A percentile compares a stretch with the other conserved stretches of the same genome.
Conservation (phyloP, 2,797 vertebrate genomes). For the Thripadectes ignobilis region DNA sequence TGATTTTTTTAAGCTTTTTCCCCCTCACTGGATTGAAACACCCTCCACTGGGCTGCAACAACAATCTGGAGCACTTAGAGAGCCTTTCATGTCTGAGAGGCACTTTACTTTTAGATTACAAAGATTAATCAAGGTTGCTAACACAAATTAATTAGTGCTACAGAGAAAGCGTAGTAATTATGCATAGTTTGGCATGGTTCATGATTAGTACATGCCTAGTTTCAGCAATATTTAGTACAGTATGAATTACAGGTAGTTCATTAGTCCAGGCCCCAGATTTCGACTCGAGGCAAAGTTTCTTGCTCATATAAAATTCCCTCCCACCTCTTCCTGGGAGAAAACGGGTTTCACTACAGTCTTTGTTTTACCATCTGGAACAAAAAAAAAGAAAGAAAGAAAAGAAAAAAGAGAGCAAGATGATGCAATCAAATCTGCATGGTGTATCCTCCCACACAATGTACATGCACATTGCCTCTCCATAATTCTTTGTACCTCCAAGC, state of each 20-base stretch:
- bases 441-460: slow-evolving; percentile 41
- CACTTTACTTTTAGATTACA: slow-evolving; percentile 55
- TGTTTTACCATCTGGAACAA: slow-evolving; percentile 54
- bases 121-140: slow-evolving; percentile 66
- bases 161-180: slow-evolving; percentile 60
- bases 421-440: slow-evolving; percentile 41
- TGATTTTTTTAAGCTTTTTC: not conserved
- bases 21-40: not conserved
- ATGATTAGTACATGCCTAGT: slow-evolving; percentile 61
- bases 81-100: slow-evolving; percentile 62
- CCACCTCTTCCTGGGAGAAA: slow-evolving; percentile 61
- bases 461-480: not conserved
- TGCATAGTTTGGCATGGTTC: slow-evolving; percentile 58
- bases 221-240: slow-evolving; percentile 60
- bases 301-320: slow-evolving; percentile 55
- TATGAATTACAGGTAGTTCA: slow-evolving; percentile 61
- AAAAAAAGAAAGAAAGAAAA: not conserved
- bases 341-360: slow-evolving; percentile 60
- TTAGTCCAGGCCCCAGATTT: slow-evolving; percentile 39
- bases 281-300: slow-evolving; percentile 57
- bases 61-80: not conserved
- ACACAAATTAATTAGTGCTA: slow-evolving; percentile 67
- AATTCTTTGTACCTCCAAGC: slow-evolving; percentile 2
- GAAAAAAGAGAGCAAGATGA: not conserved
- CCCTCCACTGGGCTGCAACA: not conserved